phyloP scores from a whole-genome alignment of 2,113 vertebrate genomes.

The Sinocyclocheilus rhinocerous region DNA sequence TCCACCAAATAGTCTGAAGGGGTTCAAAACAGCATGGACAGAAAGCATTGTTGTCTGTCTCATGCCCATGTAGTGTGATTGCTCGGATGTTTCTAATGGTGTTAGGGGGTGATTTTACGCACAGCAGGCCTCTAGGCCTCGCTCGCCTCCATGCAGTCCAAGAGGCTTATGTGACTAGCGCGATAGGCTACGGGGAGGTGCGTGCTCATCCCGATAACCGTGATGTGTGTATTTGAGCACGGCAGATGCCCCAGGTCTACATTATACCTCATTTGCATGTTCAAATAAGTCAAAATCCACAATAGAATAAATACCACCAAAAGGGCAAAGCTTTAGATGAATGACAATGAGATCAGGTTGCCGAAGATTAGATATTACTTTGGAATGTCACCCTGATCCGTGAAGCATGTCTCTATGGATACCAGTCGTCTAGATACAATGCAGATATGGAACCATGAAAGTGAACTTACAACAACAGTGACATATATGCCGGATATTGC shows the following conservation, averaged over 20 bases:
- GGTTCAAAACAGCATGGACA: conserved; percentile 45
- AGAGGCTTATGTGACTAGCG: conserved; percentile 47
- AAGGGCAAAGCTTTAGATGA: conserved; percentile 52
- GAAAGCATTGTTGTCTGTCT: conserved; percentile 55
- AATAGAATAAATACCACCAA: conserved; percentile 54
- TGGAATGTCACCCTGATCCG: conserved; percentile 27
- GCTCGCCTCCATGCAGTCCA: conserved; percentile 47
- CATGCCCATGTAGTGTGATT: conserved; percentile 46
- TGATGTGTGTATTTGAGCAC: conserved; percentile 52
- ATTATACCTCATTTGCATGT: conserved; percentile 61
- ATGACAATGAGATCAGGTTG: conserved; percentile 55
- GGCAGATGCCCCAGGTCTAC: conserved; percentile 45
- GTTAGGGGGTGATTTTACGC: conserved; percentile 61
- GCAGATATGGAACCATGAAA: conserved; percentile 23
- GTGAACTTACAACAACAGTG: conserved; percentile 28
- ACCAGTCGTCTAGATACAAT: conserved; percentile 22
- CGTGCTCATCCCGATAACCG: conserved; percentile 22
- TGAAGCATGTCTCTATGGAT: conserved; percentile 34
- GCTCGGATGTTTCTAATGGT: conserved; percentile 57
- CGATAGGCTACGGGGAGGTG: conserved; percentile 22
- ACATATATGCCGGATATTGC: conserved; percentile 10
- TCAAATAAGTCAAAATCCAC: conserved; percentile 57
- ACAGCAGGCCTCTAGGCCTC: conserved; percentile 55
- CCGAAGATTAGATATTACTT: conserved; percentile 46
- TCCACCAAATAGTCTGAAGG: conserved; percentile 35